Evolutionary conservation across 2,113 vertebrate genomes (phyloP), one percentile per base, ranked within the genome.

Genomic region (Suricata suricatta): DNA sequence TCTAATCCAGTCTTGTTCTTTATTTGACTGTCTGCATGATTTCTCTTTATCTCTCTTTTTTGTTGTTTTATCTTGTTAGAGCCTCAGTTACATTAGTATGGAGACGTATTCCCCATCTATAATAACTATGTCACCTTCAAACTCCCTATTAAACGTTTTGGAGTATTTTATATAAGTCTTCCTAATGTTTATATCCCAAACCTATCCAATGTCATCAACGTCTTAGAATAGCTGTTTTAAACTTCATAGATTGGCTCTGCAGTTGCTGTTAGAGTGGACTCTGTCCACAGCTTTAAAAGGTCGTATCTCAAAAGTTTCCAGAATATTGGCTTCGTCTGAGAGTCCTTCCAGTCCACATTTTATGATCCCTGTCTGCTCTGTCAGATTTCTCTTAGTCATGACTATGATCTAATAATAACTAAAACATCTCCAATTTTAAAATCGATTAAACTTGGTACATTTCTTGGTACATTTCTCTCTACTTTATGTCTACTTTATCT

Each of bases 151-250:
- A 90, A 52, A 69, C 7, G 63, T 87, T 83, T 63, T 38, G 19
- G 8, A 50, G 13, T 31, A 77, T 68, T 93, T 95, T 69, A 23
- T 25, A 29, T 5, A 41, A 66, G 1, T 25, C 31, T 57, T 92
- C 33, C 9, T 35, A 27, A 5, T 44, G 66, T 85, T 74, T 44
- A 1, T 41, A 84, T 81, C 47, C 50, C 57, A 76, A 63, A 33
- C 1, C 72, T 90, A 83, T 41, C 12, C 35, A 89, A 8, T 38
- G 23, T 25, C 60, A 93, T 86, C 87, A 72, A 54, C 41, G 33
- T 95, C 41, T 69, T 64, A 77, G 29, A 90, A 77, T 21, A 82
- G 68, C 41, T 82, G 11, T 69, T 97, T 90, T 82, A 35, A 95
- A 47, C 47, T 82, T 66, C 38, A 57, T 14, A 47, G 31, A 69